Evolutionary conservation across 2,113 vertebrate genomes (phyloP).

Genomic region (Pao palembangensis): DNA sequence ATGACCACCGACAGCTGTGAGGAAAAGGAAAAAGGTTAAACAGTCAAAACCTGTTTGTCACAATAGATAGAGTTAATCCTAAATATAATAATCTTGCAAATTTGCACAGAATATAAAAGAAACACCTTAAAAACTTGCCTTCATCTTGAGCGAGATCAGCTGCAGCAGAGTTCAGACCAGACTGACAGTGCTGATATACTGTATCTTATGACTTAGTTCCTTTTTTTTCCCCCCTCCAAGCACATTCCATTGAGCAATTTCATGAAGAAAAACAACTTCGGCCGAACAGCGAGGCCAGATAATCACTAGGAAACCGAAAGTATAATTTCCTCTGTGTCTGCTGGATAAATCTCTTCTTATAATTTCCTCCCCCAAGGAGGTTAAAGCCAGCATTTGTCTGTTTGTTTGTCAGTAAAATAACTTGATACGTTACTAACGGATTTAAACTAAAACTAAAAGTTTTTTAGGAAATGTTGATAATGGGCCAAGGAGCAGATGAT

Average conservation of each 20-base stretch:
- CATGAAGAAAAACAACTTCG: neutral
- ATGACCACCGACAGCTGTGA: slow-evolving; percentile 6
- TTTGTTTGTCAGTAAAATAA: too few relatives aligned
- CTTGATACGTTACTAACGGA: too few relatives aligned
- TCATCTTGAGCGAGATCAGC: slow-evolving; percentile 48
- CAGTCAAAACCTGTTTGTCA: neutral
- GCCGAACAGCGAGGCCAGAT: slow-evolving; percentile 10
- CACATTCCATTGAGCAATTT: neutral
- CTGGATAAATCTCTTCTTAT: neutral
- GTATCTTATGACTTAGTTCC: neutral
- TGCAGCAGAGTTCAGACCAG: slow-evolving; percentile 1
- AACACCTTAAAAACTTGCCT: slow-evolving; percentile 36
- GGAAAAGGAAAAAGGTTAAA: neutral
- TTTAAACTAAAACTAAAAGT: too few relatives aligned
- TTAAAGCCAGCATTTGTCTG: neutral
- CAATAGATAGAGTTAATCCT: too few relatives aligned
- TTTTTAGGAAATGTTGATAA: too few relatives aligned
- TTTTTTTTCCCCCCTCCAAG: neutral
- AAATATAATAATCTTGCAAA: too few relatives aligned
- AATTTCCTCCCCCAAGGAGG: neutral
- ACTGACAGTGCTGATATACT: neutral
- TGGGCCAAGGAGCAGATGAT: neutral
- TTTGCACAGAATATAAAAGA: neutral
- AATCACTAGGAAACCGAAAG: slow-evolving; percentile 19
- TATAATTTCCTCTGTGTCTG: neutral